phyloP scores from a whole-genome alignment of 2,888 invertebrate species.

The Caenorhabditis wallacei region DNA sequence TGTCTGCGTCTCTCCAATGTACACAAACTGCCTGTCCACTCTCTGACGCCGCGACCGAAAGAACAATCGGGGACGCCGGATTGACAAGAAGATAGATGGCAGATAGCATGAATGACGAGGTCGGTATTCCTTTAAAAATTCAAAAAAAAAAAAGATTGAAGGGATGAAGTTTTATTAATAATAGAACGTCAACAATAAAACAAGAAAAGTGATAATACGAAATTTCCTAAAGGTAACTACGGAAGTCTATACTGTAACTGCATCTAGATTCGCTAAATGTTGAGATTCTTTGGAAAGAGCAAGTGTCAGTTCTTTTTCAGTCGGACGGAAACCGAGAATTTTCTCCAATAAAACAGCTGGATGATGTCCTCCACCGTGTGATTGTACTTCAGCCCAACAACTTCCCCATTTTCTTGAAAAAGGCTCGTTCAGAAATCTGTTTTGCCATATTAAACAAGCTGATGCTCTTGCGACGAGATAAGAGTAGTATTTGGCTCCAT shows the following conservation, averaged over 20 bases:
- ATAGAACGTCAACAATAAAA: slow-evolving; percentile 15
- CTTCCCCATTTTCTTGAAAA: slow-evolving; percentile 74
- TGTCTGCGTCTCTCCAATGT: slow-evolving; percentile 54
- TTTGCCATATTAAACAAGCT: slow-evolving; percentile 80
- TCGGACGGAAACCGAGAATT: slow-evolving; percentile 75
- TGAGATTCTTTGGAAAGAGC: slow-evolving; percentile 67
- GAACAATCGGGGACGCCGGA: slow-evolving; percentile 25
- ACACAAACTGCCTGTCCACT: slow-evolving; percentile 11
- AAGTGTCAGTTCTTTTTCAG: slow-evolving; percentile 67
- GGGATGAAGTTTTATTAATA: background rate
- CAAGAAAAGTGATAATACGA: slow-evolving; percentile 8
- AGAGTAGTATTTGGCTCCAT: slow-evolving; percentile 98
- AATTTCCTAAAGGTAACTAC: background rate
- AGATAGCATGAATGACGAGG: background rate
- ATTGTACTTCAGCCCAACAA: slow-evolving; percentile 82
- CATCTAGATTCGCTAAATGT: slow-evolving; percentile 68
- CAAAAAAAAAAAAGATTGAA: background rate
- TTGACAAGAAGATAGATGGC: slow-evolving; percentile 1
- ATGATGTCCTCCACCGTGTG: slow-evolving; percentile 80
- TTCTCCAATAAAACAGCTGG: slow-evolving; percentile 75
- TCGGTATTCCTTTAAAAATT: background rate
- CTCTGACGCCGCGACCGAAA: slow-evolving; percentile 30
- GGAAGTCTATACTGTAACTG: slow-evolving; percentile 68
- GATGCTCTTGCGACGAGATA: slow-evolving; percentile 90
- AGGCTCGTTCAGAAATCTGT: slow-evolving; percentile 76